These are phyloP conservation scores for Acleris literana DNA, from an alignment of 2,888 invertebrate species.

Conservation along the genomic window DNA sequence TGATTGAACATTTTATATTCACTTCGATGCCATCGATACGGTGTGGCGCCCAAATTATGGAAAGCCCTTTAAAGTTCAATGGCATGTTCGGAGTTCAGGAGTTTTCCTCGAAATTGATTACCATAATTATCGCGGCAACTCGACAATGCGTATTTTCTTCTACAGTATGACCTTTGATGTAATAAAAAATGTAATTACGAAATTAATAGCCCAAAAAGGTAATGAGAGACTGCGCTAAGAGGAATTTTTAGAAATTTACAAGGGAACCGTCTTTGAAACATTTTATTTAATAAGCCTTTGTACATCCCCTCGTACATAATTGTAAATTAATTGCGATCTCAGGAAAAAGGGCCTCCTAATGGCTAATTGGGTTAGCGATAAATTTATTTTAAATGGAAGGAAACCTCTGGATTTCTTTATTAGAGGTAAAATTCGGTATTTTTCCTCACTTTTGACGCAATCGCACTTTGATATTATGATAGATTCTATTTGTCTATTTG, in stretches of 20 bases:
- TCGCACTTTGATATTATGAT: too few relatives aligned
- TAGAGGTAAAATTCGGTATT: neutral
- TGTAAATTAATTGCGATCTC: constrained; percentile 74
- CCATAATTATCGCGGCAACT: constrained; percentile 17
- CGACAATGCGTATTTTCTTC: neutral
- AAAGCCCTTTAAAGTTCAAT: constrained; percentile 44
- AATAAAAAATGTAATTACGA: constrained; percentile 11
- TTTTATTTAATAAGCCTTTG: constrained; percentile 77
- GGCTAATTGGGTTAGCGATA: constrained; percentile 68
- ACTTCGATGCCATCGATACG: constrained; percentile 52
- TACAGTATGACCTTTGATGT: constrained; percentile 16
- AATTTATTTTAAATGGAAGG: constrained; percentile 60
- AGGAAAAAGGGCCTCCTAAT: constrained; percentile 49
- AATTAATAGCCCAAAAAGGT: constrained; percentile 29
- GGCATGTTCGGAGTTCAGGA: constrained; percentile 23
- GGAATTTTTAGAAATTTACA: constrained; percentile 64
- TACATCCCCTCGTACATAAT: constrained; percentile 75
- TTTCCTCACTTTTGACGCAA: too few relatives aligned
- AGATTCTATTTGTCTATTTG: too few relatives aligned
- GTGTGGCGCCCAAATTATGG: constrained; percentile 46
- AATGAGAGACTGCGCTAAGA: constrained; percentile 59
- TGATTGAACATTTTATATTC: constrained; percentile 70
- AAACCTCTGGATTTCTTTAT: constrained; percentile 45
- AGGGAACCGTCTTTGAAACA: constrained; percentile 63
- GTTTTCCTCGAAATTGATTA: constrained; percentile 24